Conservation (phyloP, 2,888 invertebrate genomes). For the Spilosoma lubricipeda region DNA sequence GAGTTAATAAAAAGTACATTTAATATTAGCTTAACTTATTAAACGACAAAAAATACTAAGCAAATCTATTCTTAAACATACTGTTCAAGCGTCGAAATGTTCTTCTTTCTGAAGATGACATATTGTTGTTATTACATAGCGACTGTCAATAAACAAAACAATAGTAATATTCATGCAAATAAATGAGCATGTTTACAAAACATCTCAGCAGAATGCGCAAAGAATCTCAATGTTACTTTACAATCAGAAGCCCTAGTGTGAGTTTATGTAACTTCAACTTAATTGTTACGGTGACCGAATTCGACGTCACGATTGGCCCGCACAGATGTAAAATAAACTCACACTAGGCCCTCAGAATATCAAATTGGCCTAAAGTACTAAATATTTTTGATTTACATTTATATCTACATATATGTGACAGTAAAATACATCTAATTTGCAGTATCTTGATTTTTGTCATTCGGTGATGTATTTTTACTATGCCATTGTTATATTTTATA, state of each 20-base stretch:
- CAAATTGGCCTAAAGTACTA: not conserved
- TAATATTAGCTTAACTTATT: too few species aligned
- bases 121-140: not conserved
- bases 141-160: not conserved
- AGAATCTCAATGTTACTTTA: not conserved
- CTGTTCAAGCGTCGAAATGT: not conserved
- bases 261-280: too few species aligned
- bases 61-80: not conserved
- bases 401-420: constrained; percentile 16
- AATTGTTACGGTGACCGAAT: too few species aligned
- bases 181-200: not conserved
- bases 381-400: constrained; percentile 7
- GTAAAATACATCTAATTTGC: constrained; percentile 26
- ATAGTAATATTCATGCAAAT: not conserved
- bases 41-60: not conserved
- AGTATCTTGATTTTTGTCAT: constrained; percentile 15
- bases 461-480: constrained; percentile 20
- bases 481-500: constrained; percentile 22
- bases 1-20: not conserved
- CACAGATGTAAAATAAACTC: too few species aligned
- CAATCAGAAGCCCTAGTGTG: not conserved
- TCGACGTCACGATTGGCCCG: too few species aligned
- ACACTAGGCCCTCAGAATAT: not conserved
- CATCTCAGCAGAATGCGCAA: not conserved
- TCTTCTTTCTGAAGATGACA: not conserved